These are phyloP conservation scores for Amphilophus citrinellus DNA, from an alignment of 2,113 vertebrate species.

Conservation along the genomic window DNA sequence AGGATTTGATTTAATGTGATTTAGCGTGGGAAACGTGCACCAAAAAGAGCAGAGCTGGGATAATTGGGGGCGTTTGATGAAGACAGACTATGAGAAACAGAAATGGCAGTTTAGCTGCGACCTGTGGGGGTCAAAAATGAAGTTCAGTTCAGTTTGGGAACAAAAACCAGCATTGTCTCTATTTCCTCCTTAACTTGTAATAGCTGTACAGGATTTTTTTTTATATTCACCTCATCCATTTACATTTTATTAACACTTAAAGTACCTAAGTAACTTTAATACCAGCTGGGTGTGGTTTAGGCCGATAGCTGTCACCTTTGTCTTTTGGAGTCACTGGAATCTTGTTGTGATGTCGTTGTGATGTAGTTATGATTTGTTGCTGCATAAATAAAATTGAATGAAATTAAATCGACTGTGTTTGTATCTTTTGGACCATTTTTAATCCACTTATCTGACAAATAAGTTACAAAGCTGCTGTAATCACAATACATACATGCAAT, in stretches of 20 bases:
- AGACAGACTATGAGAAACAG: conserved; percentile 28
- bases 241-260: not conserved
- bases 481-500: not conserved
- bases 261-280: not conserved
- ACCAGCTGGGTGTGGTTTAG: too few relatives aligned
- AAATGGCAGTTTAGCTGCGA: not conserved
- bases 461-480: not conserved
- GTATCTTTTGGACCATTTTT: not conserved
- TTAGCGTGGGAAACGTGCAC: not conserved
- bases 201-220: not conserved
- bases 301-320: not conserved
- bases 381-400: too few relatives aligned
- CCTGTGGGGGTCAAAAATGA: not conserved
- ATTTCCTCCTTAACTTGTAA: too few relatives aligned
- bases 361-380: too few relatives aligned
- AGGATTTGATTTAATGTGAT: conserved; percentile 17
- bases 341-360: too few relatives aligned
- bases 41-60: not conserved
- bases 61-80: conserved; percentile 17
- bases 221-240: not conserved
- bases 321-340: not conserved
- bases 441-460: not conserved
- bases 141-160: not conserved
- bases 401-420: too few relatives aligned
- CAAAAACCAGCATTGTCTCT: not conserved